Conservation (phyloP, 2,888 invertebrate species). For the Julus scandinavius region DNA sequence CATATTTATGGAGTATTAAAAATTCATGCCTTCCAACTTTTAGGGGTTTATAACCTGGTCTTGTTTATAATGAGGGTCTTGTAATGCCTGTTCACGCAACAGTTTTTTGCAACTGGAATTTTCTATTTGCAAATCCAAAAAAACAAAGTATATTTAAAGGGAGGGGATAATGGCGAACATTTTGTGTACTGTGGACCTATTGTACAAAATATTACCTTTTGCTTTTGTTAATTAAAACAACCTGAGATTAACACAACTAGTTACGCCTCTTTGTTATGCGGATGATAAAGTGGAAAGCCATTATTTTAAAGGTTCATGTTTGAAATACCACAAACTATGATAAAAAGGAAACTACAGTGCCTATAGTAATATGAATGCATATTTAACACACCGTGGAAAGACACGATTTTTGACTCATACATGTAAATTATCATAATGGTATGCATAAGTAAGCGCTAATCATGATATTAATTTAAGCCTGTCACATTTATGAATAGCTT, state of each 20-base stretch:
- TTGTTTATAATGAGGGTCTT: slow-evolving; percentile 17
- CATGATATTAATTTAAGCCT: background rate
- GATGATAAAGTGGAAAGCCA: too few relatives aligned
- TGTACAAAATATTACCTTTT: too few relatives aligned
- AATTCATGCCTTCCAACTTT: slow-evolving; percentile 28
- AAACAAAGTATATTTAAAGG: background rate
- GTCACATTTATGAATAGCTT: background rate
- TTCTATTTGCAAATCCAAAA: background rate
- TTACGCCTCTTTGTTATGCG: too few relatives aligned
- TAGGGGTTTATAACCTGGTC: slow-evolving; percentile 34
- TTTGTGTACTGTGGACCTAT: too few relatives aligned
- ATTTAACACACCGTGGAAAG: background rate
- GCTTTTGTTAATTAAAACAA: too few relatives aligned
- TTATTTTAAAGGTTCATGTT: too few relatives aligned
- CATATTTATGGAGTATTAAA: slow-evolving; percentile 15
- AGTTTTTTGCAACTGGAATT: background rate
- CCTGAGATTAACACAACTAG: too few relatives aligned
- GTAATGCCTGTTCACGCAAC: slow-evolving; percentile 34
- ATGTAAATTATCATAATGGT: background rate
- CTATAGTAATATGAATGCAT: too few relatives aligned
- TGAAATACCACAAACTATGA: too few relatives aligned
- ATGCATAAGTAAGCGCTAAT: background rate
- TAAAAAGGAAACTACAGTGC: too few relatives aligned
- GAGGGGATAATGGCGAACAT: background rate
- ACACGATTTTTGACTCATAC: too few relatives aligned